phyloP scores from a whole-genome alignment of 1,140 invertebrate genomes.

The Drosophila mayri region DNA sequence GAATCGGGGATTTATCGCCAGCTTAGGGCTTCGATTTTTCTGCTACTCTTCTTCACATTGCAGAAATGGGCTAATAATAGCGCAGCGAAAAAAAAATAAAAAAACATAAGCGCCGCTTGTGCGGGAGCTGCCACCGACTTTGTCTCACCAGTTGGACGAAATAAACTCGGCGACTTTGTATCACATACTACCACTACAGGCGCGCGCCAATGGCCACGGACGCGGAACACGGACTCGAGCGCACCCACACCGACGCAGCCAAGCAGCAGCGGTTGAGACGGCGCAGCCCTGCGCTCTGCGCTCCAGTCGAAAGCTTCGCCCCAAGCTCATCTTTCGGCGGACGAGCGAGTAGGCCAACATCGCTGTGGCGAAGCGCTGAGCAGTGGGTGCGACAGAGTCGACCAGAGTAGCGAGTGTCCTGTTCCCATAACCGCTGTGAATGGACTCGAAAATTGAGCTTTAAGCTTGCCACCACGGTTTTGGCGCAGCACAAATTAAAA shows the following conservation, averaged over 20 bases:
- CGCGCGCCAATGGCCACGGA: slow-evolving; percentile 21
- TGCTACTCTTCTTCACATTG: slow-evolving; percentile 16
- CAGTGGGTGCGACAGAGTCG: not conserved
- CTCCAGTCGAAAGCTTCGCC: slow-evolving; percentile 13
- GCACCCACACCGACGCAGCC: slow-evolving; percentile 15
- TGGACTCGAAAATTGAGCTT: not conserved
- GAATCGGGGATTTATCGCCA: slow-evolving; percentile 19
- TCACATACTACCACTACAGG: slow-evolving; percentile 70
- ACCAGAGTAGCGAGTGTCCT: not conserved
- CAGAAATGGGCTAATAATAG: slow-evolving; percentile 18
- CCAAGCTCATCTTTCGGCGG: slow-evolving; percentile 10
- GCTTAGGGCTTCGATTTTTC: slow-evolving; percentile 9
- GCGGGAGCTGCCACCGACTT: slow-evolving; percentile 65
- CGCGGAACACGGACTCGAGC: slow-evolving; percentile 1
- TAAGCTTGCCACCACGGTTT: slow-evolving; percentile 2
- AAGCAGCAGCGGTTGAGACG: slow-evolving; percentile 6
- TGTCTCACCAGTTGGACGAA: slow-evolving; percentile 78
- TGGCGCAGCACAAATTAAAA: slow-evolving; percentile 2
- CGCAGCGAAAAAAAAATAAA: slow-evolving; percentile 46
- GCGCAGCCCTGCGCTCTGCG: slow-evolving; percentile 13
- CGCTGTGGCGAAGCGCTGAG: not conserved
- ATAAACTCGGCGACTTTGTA: slow-evolving; percentile 74
- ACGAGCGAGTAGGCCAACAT: not conserved
- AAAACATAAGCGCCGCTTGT: slow-evolving; percentile 66
- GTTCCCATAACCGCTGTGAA: slow-evolving; percentile 1